Evolutionary conservation across 2,797 vertebrate genomes (phyloP), one percentile per base, ranked within the genome.

Genomic region (Perodicticus potto): DNA sequence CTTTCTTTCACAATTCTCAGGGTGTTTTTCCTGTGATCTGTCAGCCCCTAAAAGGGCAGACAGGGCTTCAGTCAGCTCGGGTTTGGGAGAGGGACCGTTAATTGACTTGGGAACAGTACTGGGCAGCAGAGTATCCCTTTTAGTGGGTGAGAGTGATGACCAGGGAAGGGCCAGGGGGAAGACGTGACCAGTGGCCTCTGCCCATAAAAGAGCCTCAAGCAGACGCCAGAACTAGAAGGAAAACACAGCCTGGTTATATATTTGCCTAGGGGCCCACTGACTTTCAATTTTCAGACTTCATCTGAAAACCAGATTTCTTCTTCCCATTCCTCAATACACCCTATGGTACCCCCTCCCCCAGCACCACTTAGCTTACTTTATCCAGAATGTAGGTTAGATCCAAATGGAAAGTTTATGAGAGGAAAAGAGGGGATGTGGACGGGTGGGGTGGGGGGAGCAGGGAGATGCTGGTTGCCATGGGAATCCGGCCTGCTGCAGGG

Each of bases 341-440:
- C 43, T 82, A 34, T 13, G 9, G 5, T 37, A 17, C 40, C 27
- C 3, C 4, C 23, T 1, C 40, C 27, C 86, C 22, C 63, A 70
- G 25, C n/a, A 76, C 40, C 32, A 74, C 53, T 80, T 34, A 78
- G n/a, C 70, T 73, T 40, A 84, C 49, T 95, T 95, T 63, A 34
- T 63, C 83, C 77, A 87, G 25, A 95, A 34, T 16, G 43, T 73
- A 69, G 76, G 27, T 59, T 92, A 77, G 87, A 72, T 92, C 80
- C 92, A 92, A 96, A 82, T 91, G 96, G 93, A 95, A 97, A 97
- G 84, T 96, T 97, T 96, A 78, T 88, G 76, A 43, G 67, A 61
- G 83, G 83, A 96, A 92, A 86, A 87, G 90, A 84, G 25, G 55
- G 84, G 69, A 82, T 78, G 69, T 85, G 72, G 27, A 61, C 88